A percentile compares a stretch with the other conserved stretches of the same genome.
Evolutionary conservation across 1,140 invertebrate species (phyloP).

Genomic region (Thaumetopoea pityocampa): DNA sequence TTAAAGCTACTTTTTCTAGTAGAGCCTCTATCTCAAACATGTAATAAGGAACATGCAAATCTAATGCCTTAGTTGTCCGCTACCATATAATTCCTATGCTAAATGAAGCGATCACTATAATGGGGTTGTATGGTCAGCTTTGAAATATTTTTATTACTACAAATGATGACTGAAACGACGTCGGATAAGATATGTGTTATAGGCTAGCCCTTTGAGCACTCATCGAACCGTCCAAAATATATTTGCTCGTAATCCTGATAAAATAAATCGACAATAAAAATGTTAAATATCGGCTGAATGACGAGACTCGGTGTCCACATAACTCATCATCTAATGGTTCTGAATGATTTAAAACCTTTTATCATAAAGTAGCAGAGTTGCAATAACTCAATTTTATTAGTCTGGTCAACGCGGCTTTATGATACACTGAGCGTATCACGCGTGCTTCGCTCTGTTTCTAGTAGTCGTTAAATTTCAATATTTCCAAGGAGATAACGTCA

Average conservation of each 20-base stretch:
- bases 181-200: slow-evolving; percentile 44
- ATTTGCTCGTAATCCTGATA: slow-evolving; percentile 58
- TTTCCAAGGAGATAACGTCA: slow-evolving; percentile 27
- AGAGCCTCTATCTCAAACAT: slow-evolving; percentile 33
- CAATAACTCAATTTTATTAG: slow-evolving; percentile 71
- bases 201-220: slow-evolving; percentile 30
- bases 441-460: slow-evolving; percentile 40
- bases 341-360: slow-evolving; percentile 74
- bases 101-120: slow-evolving; percentile 70
- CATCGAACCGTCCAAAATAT: slow-evolving; percentile 51
- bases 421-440: slow-evolving; percentile 42
- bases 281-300: slow-evolving; percentile 64
- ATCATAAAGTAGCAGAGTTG: slow-evolving; percentile 70
- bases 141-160: slow-evolving; percentile 64
- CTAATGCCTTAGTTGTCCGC: slow-evolving; percentile 51
- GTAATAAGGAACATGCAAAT: slow-evolving; percentile 66
- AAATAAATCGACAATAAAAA: slow-evolving; percentile 62
- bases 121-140: slow-evolving; percentile 63
- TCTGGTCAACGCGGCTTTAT: slow-evolving; percentile 61
- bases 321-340: slow-evolving; percentile 73
- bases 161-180: slow-evolving; percentile 51
- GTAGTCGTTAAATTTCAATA: slow-evolving; percentile 46
- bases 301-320: slow-evolving; percentile 62
- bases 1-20: slow-evolving; percentile 45
- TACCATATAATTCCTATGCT: slow-evolving; percentile 59